A percentile compares a stretch with the other conserved stretches of the same genome.
phyloP scores from a whole-genome alignment of 2,888 invertebrate species.

The Tethea ocularis region DNA sequence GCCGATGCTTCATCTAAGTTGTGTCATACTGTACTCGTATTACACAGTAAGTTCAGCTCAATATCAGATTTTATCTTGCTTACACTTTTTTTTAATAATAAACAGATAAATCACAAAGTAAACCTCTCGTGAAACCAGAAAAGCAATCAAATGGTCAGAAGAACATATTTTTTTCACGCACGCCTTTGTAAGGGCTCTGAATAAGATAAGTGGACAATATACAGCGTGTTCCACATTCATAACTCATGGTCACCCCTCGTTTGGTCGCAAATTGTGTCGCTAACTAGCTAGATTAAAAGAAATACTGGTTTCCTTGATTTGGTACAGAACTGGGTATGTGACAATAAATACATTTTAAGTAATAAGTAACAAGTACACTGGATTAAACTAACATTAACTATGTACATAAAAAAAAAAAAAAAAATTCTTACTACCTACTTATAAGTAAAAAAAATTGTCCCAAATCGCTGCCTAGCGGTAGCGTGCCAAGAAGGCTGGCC shows the following conservation, averaged over 20 bases:
- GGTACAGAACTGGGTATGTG: constrained; percentile 29
- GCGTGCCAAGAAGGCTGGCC: too few species aligned
- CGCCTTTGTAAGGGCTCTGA: constrained; percentile 10
- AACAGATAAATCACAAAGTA: constrained; percentile 21
- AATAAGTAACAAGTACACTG: too few species aligned
- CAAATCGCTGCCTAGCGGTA: too few species aligned
- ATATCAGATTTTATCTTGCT: not conserved
- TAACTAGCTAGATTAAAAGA: constrained; percentile 50
- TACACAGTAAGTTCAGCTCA: not conserved
- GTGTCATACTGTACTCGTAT: too few species aligned
- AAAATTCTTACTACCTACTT: too few species aligned
- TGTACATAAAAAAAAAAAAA: too few species aligned
- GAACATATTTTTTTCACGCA: constrained; percentile 19
- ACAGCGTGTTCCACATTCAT: constrained; percentile 17
- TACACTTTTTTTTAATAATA: constrained; percentile 5
- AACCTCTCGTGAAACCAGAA: constrained; percentile 31
- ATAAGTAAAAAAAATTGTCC: too few species aligned
- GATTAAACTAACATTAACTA: too few species aligned
- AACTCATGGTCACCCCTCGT: constrained; percentile 27
- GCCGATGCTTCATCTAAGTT: too few species aligned
- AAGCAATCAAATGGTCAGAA: constrained; percentile 22
- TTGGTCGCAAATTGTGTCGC: constrained; percentile 39
- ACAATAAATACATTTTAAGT: not conserved
- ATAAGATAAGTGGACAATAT: constrained; percentile 17
- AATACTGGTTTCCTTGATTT: constrained; percentile 32